Evolutionary conservation across 2,797 vertebrate genomes (phyloP), one percentile per base, ranked within the genome.

Genomic region (Anableps anableps): DNA sequence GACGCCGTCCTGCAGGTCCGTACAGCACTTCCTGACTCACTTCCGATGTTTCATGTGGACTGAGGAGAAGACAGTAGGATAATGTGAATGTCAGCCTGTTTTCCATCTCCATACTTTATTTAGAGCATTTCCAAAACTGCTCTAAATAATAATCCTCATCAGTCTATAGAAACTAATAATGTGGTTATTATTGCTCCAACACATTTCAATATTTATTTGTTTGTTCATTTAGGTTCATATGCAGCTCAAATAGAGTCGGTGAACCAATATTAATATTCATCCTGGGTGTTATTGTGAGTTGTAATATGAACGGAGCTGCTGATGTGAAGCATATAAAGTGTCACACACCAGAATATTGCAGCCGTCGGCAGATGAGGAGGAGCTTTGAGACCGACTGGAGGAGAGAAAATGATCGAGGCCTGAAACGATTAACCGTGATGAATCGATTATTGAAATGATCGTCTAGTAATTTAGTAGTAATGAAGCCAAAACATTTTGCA

Each of bases 1-100:
- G 98, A 99, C 77, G 97, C 98, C 4, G 93, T 99, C 86, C 88
- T 97, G 85, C 97, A 99, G 97, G 98, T 99, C 81, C 95, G 98
- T 97, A 88, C 89, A 80, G 48, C 26, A 3, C 72, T 80, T 88
- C 47, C 10, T 70, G 76, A 71, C 89, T 88, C 79, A 23, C 81
- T n/a, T n/a, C n/a, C n/a, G n/a, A n/a, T n/a, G 76, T 83, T 74
- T 78, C 72, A 72, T 87, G 88, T 85, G 75, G 74, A 80, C 76
- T 8, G 72, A 48, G 11, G 23, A 13, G 88, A 83, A 38, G 45
- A 45, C 60, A 73, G 26, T n/a, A 21, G 47, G 34, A 60, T 74
- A 2, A 74, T 81, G 64, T 75, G n/a, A 78, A 47, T 72, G n/a
- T 50, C 11, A 77, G 60, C 60, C 43, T 50, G 31, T 79, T 78